These are phyloP conservation scores for Alligator sinensis DNA, from an alignment of 2,113 vertebrate genomes.

Conservation along the genomic window DNA sequence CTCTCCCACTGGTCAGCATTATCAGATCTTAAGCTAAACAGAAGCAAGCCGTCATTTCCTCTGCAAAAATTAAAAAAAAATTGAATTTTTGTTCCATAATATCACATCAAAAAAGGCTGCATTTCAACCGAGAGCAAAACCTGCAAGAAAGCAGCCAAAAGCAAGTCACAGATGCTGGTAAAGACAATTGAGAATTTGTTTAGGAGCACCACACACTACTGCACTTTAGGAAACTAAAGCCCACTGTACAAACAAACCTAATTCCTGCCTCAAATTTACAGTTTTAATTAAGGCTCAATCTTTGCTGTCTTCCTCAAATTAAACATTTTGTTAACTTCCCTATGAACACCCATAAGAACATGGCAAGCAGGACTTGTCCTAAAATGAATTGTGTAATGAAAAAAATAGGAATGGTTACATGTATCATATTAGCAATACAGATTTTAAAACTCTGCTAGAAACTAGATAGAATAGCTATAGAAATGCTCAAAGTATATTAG, in stretches of 20 bases:
- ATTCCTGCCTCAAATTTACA: not conserved
- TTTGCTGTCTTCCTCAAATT: not conserved
- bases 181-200: not conserved
- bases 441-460: not conserved
- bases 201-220: accelerated
- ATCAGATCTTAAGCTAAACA: not conserved
- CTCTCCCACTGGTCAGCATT: accelerated
- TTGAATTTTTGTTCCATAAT: no score
- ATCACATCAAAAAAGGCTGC: not conserved
- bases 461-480: not conserved
- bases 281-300: not conserved
- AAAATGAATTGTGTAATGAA: not conserved
- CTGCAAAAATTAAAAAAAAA: not conserved
- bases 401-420: not conserved
- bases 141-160: not conserved
- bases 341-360: not conserved
- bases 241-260: not conserved
- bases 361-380: not conserved
- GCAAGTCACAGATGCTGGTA: not conserved
- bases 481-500: not conserved
- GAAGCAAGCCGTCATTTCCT: not conserved
- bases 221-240: not conserved
- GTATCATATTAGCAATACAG: not conserved
- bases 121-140: not conserved
- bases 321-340: not conserved